Evolutionary conservation across 2,797 vertebrate genomes (phyloP), one percentile per base, ranked within the genome.

Genomic region (Cheirogaleus major): DNA sequence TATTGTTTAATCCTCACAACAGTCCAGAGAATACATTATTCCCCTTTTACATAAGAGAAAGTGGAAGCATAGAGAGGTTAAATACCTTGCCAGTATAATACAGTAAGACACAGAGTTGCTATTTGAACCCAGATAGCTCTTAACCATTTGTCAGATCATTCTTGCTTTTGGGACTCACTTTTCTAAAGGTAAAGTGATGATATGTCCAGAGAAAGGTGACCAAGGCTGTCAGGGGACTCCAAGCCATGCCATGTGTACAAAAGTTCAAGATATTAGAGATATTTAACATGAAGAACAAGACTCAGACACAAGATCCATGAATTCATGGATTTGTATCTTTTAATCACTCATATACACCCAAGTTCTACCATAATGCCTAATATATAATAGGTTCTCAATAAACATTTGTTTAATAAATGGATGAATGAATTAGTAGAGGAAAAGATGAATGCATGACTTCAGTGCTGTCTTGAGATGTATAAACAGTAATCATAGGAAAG

Each of bases 1-100:
- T 63, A 41, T 92, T 81, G n/a, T 75, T 97, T 93, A 81, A 96
- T 89, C 55, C 18, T 85, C 22, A 82, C 8, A 86, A 83, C 17
- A 79, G 41, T 35, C 22, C 27, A 72, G 14, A 13, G 70, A 93
- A 90, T 75, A 15, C 6, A 35, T 78, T 89, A 65, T 65, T 95
- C 18, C 50, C 65, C 73, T 81, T 92, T 96, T 91, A 81, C 22
- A 78, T 12, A 87, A 48, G 3, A 91, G 32, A 15, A 85, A 94
- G 48, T 67, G 20, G n/a, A 72, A 48, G 22, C 50, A 27, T 72
- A 89, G 73, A 93, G 7, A 90, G 7, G 32, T 73, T 80, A 87
- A 83, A 63, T 73, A 84, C 9, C 32, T 73, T 88, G 38, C 12
- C 35, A 63, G 25, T 91, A 30, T 59, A 86, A 86, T 6, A 89